These are phyloP conservation scores for Andrena chrysosceles DNA, from an alignment of 2,888 invertebrate species.

Conservation along the genomic window DNA sequence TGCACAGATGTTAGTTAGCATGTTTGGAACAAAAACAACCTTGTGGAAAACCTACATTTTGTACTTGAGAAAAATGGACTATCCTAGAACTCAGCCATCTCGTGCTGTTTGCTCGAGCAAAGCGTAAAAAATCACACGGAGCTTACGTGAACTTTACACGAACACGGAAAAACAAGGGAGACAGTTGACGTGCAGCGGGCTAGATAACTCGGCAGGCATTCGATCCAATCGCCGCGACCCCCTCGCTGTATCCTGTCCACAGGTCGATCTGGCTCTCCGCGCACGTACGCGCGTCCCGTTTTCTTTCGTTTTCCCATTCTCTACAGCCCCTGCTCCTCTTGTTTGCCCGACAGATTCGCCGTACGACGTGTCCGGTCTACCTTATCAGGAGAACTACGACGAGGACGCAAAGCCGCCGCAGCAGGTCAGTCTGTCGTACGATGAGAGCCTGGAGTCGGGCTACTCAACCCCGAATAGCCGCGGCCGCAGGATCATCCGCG, in stretches of 20 bases:
- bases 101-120: too few relatives aligned
- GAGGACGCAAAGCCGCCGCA: constrained; percentile 94
- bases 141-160: too few relatives aligned
- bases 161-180: not conserved
- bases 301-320: constrained; percentile 30
- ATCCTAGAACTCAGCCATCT: too few relatives aligned
- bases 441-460: constrained; percentile 96
- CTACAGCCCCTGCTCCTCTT: constrained; percentile 21
- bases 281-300: constrained; percentile 29
- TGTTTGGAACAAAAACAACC: too few relatives aligned
- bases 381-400: constrained; percentile 92
- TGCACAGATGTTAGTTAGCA: too few relatives aligned
- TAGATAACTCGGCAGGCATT: not conserved
- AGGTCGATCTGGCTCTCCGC: constrained; percentile 20
- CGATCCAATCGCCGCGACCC: constrained; percentile 9
- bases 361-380: constrained; percentile 97
- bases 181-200: not conserved
- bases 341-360: constrained; percentile 90
- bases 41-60: too few relatives aligned
- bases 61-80: too few relatives aligned
- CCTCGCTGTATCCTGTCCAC: not conserved
- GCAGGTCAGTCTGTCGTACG: constrained; percentile 95
- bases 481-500: constrained; percentile 95
- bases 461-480: constrained; percentile 97
- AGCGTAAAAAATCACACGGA: too few relatives aligned